Conservation (phyloP, 2,888 invertebrate genomes). For the Pegoplata infirma region DNA sequence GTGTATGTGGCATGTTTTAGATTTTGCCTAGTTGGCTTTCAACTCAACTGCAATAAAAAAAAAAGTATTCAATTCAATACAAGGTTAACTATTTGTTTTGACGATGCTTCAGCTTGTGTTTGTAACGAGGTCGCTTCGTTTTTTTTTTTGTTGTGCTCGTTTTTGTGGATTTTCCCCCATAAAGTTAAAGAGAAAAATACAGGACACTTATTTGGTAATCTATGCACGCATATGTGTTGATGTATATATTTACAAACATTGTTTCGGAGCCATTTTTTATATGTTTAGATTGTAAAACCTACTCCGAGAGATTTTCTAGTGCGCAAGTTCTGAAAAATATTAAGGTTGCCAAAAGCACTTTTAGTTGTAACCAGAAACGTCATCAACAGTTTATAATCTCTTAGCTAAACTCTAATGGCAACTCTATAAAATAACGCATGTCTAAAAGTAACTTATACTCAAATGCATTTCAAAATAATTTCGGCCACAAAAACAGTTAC, state of each 20-base stretch:
- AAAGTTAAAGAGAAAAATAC: conserved; percentile 11
- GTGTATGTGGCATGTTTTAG: conserved; percentile 16
- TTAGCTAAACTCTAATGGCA: conserved; percentile 14
- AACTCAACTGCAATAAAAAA: conserved; percentile 22
- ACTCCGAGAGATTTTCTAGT: conserved; percentile 20
- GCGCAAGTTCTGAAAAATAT: conserved; percentile 9
- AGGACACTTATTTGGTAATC: conserved; percentile 61
- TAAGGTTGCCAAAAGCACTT: conserved; percentile 21
- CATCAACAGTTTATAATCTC: too few species aligned
- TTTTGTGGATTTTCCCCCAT: conserved; percentile 17
- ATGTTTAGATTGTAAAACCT: not conserved
- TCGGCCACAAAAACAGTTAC: not conserved
- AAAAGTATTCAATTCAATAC: conserved; percentile 53
- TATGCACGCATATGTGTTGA: conserved; percentile 60
- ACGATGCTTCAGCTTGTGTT: conserved; percentile 45
- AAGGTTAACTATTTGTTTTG: conserved; percentile 63
- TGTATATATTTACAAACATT: conserved; percentile 10
- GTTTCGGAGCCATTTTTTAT: conserved; percentile 29
- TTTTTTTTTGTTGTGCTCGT: not conserved
- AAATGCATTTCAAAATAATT: not conserved
- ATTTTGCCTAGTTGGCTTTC: conserved; percentile 55
- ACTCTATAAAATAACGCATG: conserved; percentile 50
- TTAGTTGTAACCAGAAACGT: not conserved
- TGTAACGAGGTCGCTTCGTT: conserved; percentile 57
- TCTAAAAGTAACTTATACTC: not conserved